Base-by-base conservation (phyloP, 2,797 vertebrate genomes). In the Etheostoma perlongum region DNA sequence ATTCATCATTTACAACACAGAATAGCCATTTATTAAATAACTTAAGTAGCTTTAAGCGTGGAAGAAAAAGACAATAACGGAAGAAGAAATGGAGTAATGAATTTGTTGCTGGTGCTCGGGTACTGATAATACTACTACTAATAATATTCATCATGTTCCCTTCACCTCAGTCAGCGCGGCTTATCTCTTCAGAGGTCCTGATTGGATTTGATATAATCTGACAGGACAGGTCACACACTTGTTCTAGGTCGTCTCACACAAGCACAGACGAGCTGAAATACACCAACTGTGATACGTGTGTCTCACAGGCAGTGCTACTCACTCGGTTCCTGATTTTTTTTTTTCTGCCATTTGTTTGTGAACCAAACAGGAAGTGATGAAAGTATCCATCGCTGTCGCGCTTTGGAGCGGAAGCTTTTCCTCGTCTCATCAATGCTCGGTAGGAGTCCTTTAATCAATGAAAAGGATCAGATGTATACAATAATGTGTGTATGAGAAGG, bases 121-220 rank as follows among this genome's bases (percentile, higher is more conserved):
- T 36, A 2, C 33, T 36, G 33, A 58, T n/a, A 59, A 59, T 14
- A 25, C 1, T n/a, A 2, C 27, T 30, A 30, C 1, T 30, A 30
- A 30, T 30, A 30, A 30, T 30, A 2, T 40, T 4, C 12, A 51
- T 67, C 1, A 14, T 19, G 65, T 19, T 71, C 65, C 47, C 64
- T 51, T 65, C 36, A 2, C 1, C 25, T 74, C 53, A 27, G 9
- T 61, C 10, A 3, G 2, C 15, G 54, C 19, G 7, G 62, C 54
- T 84, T 76, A 80, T 40, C 36, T 40, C 36, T 12, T 11, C 6
- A 47, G 4, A 25, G 54, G 72, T 51, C n/a, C 70, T 86, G 88
- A 93, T 89, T 81, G 88, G 91, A 91, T 90, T 85, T 84, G 60
- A 91, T 79, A 83, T 93, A 93, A 93, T 93, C 91, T 88, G 86